Evolutionary conservation across 2,797 vertebrate genomes (phyloP), one percentile per base, ranked within the genome.

Genomic region (Myotis myotis): DNA sequence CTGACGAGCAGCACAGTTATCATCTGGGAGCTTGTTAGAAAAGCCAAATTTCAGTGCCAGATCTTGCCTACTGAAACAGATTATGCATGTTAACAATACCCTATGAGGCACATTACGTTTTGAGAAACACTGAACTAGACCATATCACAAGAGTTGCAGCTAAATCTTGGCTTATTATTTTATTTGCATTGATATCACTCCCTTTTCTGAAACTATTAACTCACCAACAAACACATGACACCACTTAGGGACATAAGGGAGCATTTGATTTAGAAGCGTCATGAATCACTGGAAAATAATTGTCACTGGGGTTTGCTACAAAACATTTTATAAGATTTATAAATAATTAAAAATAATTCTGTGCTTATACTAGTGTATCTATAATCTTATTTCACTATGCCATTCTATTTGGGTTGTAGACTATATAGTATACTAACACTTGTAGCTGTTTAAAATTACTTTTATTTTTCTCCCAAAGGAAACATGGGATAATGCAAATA

Each of bases 221-320:
- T 87, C 81, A 90, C 78, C 60, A 93, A 51, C 62, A 93, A 87
- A 60, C 57, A 81, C 19, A 47, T 30, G n/a, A 36, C 6, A 71
- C 17, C 20, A 49, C 20, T 74, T 87, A 91, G 8, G 55, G 16
- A 10, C 49, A n/a, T 28, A 74, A 89, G 9, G 23, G 33, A 90
- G 1, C 28, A 68, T 82, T 90, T 94, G 68, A 89, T 74, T 94
- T 89, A 81, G 72, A 79, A 83, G 19, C 20, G 33, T 33, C 53
- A 47, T 85, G 85, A 79, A 68, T 95, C 38, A 95, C 13, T 66
- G 66, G 38, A 75, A 95, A 92, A 90, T 11, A 71, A 92, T 2
- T 49, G 13, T 82, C 16, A 64, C 1, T 72, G 9, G 2, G 3
- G n/a, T 90, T 84, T 49, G 72, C 36, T 81, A 36, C 23, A 23